Conservation (phyloP, 2,113 vertebrate species). For the Columbina picui region DNA sequence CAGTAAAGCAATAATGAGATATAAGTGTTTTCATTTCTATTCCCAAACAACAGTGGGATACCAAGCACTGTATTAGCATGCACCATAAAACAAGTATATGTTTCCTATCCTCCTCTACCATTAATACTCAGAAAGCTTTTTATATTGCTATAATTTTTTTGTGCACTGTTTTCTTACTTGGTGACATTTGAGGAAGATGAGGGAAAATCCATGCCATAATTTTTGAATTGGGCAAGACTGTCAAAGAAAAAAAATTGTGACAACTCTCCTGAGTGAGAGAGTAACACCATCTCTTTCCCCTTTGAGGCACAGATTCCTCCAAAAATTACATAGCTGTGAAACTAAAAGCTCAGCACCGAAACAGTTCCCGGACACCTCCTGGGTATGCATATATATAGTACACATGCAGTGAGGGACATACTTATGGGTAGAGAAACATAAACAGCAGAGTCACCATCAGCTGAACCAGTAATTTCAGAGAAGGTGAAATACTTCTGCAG, state of each 20-base stretch:
- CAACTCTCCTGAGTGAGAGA: not conserved
- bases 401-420: not conserved
- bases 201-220: not conserved
- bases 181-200: not conserved
- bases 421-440: not conserved
- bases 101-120: not conserved
- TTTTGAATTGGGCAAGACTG: not conserved
- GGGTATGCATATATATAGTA: not conserved
- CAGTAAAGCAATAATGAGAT: not conserved
- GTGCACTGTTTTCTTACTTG: not conserved
- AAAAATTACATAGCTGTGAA: slow-evolving; percentile 11
- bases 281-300: not conserved
- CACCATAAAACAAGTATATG: not conserved
- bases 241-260: not conserved
- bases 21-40: not conserved
- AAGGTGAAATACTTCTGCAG: not conserved
- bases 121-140: not conserved
- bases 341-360: slow-evolving; percentile 13
- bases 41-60: not conserved
- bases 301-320: not conserved
- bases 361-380: slow-evolving; percentile 9
- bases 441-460: slow-evolving; percentile 8
- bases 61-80: not conserved
- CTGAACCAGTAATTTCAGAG: slow-evolving; percentile 7
- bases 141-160: not conserved